These are phyloP conservation scores for Phaethornis superciliosus DNA, from an alignment of 2,113 vertebrate species.

Conservation along the genomic window DNA sequence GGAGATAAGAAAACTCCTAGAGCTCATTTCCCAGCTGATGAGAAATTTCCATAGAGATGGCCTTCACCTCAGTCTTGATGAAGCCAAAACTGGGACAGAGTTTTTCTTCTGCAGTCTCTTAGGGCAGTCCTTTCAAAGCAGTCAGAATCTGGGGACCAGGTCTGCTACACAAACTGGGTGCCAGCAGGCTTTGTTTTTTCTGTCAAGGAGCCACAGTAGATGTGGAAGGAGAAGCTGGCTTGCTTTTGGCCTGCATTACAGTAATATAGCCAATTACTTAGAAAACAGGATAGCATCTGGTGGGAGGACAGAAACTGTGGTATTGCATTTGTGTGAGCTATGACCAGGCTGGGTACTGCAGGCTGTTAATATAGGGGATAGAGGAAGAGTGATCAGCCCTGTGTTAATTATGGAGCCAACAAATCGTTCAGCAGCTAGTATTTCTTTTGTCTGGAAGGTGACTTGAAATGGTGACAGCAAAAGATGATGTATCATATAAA, in stretches of 20 bases:
- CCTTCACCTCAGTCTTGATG: neutral
- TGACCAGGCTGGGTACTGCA: neutral
- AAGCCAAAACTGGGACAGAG: neutral
- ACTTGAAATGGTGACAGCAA: neutral
- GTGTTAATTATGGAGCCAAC: conserved; percentile 4
- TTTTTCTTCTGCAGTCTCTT: neutral
- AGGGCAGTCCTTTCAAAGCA: neutral
- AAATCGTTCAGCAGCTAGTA: neutral
- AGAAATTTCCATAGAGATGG: rapidly evolving
- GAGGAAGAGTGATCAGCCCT: conserved; percentile 11
- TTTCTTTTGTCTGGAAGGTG: conserved; percentile 20
- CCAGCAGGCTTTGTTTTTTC: neutral
- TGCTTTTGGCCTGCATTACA: neutral
- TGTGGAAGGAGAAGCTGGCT: neutral
- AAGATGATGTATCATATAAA: conserved; percentile 10
- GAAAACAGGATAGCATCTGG: neutral
- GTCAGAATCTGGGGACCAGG: neutral
- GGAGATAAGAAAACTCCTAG: neutral
- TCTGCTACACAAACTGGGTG: neutral
- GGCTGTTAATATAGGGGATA: neutral
- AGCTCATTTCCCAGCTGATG: neutral
- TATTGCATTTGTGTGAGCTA: neutral
- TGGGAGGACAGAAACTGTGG: neutral
- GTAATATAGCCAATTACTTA: neutral
- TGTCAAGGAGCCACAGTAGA: neutral